Conservation (phyloP, 2,888 invertebrate species). For the Aricia artaxerxes region DNA sequence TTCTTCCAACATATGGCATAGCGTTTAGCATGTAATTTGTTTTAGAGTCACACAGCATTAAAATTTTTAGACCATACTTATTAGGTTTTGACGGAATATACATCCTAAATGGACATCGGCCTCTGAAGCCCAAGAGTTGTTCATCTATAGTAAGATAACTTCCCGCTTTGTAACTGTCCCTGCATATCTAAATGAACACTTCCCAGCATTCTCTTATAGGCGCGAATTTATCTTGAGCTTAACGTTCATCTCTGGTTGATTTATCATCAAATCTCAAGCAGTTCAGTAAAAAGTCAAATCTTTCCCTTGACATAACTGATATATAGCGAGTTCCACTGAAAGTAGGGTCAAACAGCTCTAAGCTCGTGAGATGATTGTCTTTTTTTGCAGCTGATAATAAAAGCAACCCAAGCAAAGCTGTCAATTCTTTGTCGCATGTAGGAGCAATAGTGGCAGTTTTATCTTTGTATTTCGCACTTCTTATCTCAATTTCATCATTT, state of each 20-base stretch:
- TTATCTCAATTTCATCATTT: slow-evolving; percentile 32
- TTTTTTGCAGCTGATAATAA: slow-evolving; percentile 29
- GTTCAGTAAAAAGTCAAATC: slow-evolving; percentile 20
- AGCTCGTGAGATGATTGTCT: slow-evolving; percentile 31
- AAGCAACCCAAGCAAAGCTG: slow-evolving; percentile 29
- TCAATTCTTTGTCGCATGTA: slow-evolving; percentile 16
- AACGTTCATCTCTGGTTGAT: slow-evolving; percentile 1
- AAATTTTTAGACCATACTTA: slow-evolving; percentile 14
- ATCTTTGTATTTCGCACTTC: slow-evolving; percentile 35
- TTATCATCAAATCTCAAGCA: slow-evolving; percentile 21
- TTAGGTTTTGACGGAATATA: slow-evolving; percentile 13
- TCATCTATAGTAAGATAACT: slow-evolving; percentile 17
- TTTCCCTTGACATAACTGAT: slow-evolving; percentile 4
- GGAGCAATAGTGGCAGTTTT: slow-evolving; percentile 33
- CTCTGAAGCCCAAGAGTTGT: slow-evolving; percentile 1
- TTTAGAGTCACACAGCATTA: neutral
- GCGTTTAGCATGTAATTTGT: slow-evolving; percentile 21
- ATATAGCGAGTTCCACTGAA: neutral
- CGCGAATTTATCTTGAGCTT: slow-evolving; percentile 16
- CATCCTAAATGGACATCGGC: slow-evolving; percentile 20
- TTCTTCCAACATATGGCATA: slow-evolving; percentile 24
- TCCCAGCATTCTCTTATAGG: slow-evolving; percentile 4
- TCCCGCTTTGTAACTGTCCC: slow-evolving; percentile 15
- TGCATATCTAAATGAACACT: slow-evolving; percentile 19
- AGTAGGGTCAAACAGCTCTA: slow-evolving; percentile 23